These are phyloP conservation scores for Oxyruncus cristatus DNA, from an alignment of 2,113 vertebrate species.

Conservation along the genomic window DNA sequence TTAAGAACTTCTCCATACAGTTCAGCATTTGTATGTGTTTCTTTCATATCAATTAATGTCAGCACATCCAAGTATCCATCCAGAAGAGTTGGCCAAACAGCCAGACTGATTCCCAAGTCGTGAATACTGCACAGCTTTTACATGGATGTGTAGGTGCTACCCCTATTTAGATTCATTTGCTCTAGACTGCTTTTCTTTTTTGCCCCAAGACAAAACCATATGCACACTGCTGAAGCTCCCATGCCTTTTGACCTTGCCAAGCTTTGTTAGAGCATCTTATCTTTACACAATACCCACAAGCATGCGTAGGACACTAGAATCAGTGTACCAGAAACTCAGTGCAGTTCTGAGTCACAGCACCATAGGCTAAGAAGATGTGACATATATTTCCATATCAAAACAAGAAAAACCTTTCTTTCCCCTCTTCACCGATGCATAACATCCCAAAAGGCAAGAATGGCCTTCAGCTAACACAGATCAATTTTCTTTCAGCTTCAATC, in stretches of 20 bases:
- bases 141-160: background rate
- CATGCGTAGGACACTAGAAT: constrained; percentile 46
- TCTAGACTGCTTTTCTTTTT: constrained; percentile 7
- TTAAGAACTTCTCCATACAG: background rate
- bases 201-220: constrained; percentile 7
- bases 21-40: background rate
- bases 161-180: constrained; percentile 5
- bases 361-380: constrained; percentile 68
- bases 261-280: constrained; percentile 65
- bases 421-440: constrained; percentile 61
- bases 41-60: background rate
- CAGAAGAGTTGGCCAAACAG: background rate
- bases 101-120: background rate
- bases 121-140: background rate
- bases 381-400: constrained; percentile 74
- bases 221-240: constrained; percentile 42
- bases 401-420: constrained; percentile 67
- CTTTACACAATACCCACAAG: constrained; percentile 57
- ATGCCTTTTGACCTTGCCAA: constrained; percentile 64
- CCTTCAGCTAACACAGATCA: constrained; percentile 74
- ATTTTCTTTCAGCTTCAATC: constrained; percentile 73
- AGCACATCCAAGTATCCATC: background rate
- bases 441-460: constrained; percentile 74
- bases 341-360: constrained; percentile 62
- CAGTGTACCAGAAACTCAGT: constrained; percentile 44